These are phyloP conservation scores for Percina caprodes DNA, from an alignment of 2,113 vertebrate genomes.

Conservation along the genomic window DNA sequence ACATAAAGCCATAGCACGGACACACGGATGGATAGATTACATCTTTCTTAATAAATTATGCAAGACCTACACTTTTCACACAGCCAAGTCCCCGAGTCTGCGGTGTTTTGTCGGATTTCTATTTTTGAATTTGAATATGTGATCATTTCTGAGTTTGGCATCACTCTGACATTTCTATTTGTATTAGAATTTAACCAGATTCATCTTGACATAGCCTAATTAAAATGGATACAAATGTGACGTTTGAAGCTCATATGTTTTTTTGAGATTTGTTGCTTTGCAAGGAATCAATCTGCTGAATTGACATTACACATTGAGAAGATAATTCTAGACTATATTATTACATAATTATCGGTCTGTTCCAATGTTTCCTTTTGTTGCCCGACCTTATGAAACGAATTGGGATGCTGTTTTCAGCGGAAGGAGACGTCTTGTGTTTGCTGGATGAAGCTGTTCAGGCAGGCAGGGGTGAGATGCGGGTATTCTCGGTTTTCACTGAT, in stretches of 20 bases:
- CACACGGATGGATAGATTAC: constrained; percentile 72
- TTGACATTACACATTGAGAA: neutral
- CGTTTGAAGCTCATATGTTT: neutral
- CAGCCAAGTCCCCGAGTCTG: constrained; percentile 44
- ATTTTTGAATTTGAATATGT: constrained; percentile 24
- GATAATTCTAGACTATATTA: neutral
- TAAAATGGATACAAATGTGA: neutral
- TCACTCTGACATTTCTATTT: neutral
- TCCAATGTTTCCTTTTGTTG: neutral
- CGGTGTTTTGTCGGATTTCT: constrained; percentile 20
- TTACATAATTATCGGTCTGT: neutral
- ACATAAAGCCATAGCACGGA: constrained; percentile 66
- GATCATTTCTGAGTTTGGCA: constrained; percentile 11
- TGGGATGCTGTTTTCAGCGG: constrained; percentile 1
- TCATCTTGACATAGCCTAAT: neutral
- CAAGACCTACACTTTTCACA: constrained; percentile 74
- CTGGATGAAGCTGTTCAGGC: constrained; percentile 14
- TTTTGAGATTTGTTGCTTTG: neutral
- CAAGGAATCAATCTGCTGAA: constrained; percentile 6
- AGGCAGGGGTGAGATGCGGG: constrained; percentile 5
- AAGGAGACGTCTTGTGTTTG: neutral
- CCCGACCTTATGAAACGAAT: neutral
- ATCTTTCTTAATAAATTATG: constrained; percentile 76
- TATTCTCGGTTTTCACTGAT: constrained; percentile 79
- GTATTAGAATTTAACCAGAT: neutral